Percentiles rank a stretch among this genome's conserved stretches.
phyloP scores from a whole-genome alignment of 2,797 vertebrate genomes.

The Smutsia temminckii region DNA sequence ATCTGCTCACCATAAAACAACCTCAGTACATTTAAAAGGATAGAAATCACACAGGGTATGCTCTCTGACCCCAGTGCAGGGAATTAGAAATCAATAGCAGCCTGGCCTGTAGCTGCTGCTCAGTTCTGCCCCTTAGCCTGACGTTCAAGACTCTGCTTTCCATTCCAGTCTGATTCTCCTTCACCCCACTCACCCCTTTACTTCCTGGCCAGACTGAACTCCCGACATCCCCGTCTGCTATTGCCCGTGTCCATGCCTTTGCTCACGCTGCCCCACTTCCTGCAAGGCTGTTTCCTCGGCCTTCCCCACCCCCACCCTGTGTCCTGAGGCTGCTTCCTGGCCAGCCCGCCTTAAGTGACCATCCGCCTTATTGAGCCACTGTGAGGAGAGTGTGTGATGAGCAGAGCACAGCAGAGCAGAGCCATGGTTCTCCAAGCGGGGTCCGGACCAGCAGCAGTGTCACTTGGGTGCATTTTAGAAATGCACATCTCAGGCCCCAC shows the following conservation, averaged over 20 bases:
- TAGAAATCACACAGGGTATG: background rate
- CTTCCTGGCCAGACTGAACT: background rate
- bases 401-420: background rate
- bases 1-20: background rate
- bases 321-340: background rate
- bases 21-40: background rate
- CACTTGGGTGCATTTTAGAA: background rate
- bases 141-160: fast-evolving
- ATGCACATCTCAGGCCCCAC: background rate
- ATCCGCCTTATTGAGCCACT: background rate
- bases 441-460: background rate
- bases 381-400: background rate
- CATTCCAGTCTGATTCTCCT: background rate
- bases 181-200: too few species aligned
- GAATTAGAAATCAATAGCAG: background rate
- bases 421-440: background rate
- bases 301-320: fast-evolving
- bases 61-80: background rate
- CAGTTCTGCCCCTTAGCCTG: fast-evolving
- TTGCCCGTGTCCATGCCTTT: background rate
- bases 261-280: fast-evolving
- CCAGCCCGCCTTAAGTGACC: background rate
- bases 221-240: background rate
- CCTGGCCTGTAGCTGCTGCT: background rate
- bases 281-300: background rate